These are phyloP conservation scores for Bicyclus anynana DNA, from an alignment of 1,140 invertebrate species.

Conservation along the genomic window DNA sequence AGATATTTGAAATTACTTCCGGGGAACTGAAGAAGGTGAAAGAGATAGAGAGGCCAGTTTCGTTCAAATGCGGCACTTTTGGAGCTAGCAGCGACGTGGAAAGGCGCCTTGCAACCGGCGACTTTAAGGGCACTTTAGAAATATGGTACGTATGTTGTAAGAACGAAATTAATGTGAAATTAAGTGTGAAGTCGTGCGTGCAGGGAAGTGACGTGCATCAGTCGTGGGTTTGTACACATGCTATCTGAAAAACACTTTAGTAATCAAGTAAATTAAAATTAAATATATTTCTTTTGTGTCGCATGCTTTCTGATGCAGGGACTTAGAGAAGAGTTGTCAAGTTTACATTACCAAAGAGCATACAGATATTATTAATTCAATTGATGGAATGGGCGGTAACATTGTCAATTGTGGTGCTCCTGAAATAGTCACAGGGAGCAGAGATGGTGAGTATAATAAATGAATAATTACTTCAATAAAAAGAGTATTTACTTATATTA, in stretches of 20 bases:
- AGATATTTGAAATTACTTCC: constrained; percentile 90
- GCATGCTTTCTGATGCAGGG: constrained; percentile 78
- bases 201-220: neutral
- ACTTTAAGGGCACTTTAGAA: constrained; percentile 92
- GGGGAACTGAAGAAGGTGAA: constrained; percentile 85
- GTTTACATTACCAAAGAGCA: constrained; percentile 92
- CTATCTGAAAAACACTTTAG: too few relatives aligned
- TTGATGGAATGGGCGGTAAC: constrained; percentile 95
- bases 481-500: too few relatives aligned
- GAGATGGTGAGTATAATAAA: constrained; percentile 84
- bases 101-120: constrained; percentile 91
- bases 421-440: constrained; percentile 95
- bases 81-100: constrained; percentile 89
- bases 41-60: constrained; percentile 85
- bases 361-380: constrained; percentile 92
- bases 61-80: constrained; percentile 96
- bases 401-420: constrained; percentile 91
- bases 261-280: too few relatives aligned
- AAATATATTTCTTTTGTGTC: too few relatives aligned
- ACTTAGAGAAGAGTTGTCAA: constrained; percentile 85
- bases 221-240: too few relatives aligned
- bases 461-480: neutral
- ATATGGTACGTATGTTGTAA: constrained; percentile 81
- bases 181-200: too few relatives aligned
- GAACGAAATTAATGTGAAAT: neutral